Base-by-base conservation (phyloP, 2,797 vertebrate species). In the Enteromius radiatus region DNA sequence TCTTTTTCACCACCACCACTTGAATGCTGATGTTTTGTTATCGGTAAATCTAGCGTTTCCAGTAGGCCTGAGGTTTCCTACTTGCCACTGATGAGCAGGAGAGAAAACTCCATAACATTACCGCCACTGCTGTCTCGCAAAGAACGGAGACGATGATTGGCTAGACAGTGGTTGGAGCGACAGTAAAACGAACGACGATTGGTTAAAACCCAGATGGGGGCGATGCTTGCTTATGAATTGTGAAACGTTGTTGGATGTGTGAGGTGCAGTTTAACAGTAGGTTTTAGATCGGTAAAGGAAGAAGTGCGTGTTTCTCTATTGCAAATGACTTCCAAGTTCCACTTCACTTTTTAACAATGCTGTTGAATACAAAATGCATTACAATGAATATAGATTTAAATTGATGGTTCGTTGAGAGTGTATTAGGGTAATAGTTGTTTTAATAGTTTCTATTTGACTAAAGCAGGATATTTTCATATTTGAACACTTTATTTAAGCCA, bases 31-130 rank as follows among this genome's bases (percentile, higher is more conserved):
- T 33, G 45, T 61, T 81, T 23, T 47, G 49, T 75, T 67, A 61
- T 59, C 73, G 67, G 56, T 73, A 70, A 84, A 77, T 76, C 67
- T 73, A 80, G 14, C 77, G 85, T 75, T 77, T 84, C 81, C 85
- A 83, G 21, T 71, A 76, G 80, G 81, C 87, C 80, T 84, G 67
- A 63, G 87, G 84, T 85, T 87, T 91, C 82, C 89, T 91, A 88
- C 88, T 88, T 91, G 90, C 90, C 88, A 87, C 88, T 87, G 87
- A 84, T 83, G 86, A 80, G 90, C 73, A 88, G 81, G 81, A 81
- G 26, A 81, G 88, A 87, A 85, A 90, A 91, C 91, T 93, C 91
- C 91, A 93, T 90, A 90, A 91, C 91, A 93, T 92, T 92, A 90
- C 89, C 90, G 90, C 90, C 90, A 89, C 87, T 85, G 78, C 28